Percentiles rank a stretch among this genome's conserved stretches.
These are phyloP conservation scores for Pocillopora verrucosa DNA, from an alignment of 64 coral and sea anemone species.

Conservation along the genomic window DNA sequence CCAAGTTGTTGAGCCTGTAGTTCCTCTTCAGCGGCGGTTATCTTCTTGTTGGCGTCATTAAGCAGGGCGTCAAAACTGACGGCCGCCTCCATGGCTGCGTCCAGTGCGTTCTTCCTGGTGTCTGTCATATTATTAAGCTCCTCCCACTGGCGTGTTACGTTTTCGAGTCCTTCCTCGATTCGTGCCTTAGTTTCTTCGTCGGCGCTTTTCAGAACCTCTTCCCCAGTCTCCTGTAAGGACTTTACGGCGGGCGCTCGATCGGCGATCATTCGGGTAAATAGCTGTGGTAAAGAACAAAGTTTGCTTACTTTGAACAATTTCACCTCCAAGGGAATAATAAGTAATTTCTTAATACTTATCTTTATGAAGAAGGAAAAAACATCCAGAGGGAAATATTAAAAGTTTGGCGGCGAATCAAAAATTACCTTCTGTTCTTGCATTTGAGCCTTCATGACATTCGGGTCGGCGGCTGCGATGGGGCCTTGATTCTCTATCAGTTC, in stretches of 20 bases:
- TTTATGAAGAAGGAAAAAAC: background rate
- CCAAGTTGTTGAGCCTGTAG: slow-evolving; percentile 76
- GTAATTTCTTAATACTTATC: too few relatives aligned
- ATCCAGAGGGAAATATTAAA: background rate
- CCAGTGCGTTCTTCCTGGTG: slow-evolving; percentile 48
- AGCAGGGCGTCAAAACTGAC: slow-evolving; percentile 74
- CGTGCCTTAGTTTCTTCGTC: slow-evolving; percentile 86
- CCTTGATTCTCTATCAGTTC: slow-evolving; percentile 89
- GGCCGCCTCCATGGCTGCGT: slow-evolving; percentile 72
- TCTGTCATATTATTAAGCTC: slow-evolving; percentile 81
- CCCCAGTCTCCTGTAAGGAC: slow-evolving; percentile 84
- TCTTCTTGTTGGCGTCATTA: slow-evolving; percentile 55
- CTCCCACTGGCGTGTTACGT: slow-evolving; percentile 79
- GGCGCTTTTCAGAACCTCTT: slow-evolving; percentile 92
- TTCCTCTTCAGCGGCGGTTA: slow-evolving; percentile 45
- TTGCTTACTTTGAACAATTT: too few relatives aligned
- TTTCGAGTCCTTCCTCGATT: slow-evolving; percentile 76
- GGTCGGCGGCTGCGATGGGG: slow-evolving; percentile 87
- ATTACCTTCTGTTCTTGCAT: slow-evolving; percentile 94
- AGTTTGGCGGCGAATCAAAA: background rate
- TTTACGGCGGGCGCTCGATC: slow-evolving; percentile 84
- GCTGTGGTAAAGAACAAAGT: slow-evolving; percentile 27
- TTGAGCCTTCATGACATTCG: slow-evolving; percentile 94
- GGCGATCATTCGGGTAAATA: slow-evolving; percentile 88
- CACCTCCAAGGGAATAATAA: too few relatives aligned